A percentile compares a stretch with the other conserved stretches of the same genome.
These are phyloP conservation scores for Leptarthrus brevirostris DNA, from an alignment of 2,888 invertebrate species.

Conservation along the genomic window DNA sequence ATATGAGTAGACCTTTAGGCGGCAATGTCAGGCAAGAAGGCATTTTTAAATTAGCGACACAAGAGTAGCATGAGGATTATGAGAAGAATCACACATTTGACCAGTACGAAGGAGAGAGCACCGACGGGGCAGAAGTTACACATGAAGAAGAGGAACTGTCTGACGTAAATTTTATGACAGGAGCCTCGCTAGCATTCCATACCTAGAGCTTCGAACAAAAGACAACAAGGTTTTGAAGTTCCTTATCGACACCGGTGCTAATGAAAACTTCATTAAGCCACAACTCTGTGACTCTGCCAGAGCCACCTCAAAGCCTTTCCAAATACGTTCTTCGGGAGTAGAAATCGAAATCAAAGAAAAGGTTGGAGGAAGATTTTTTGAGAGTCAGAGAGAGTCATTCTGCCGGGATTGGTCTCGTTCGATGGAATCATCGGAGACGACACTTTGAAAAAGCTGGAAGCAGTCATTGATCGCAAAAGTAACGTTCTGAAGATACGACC, in stretches of 20 bases:
- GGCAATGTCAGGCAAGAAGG: no score
- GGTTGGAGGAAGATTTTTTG: conserved; percentile 45
- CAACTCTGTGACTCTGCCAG: background rate
- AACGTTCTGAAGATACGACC: conserved; percentile 48
- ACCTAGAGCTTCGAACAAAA: conserved; percentile 26
- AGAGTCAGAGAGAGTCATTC: conserved; percentile 44
- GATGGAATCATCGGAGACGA: conserved; percentile 55
- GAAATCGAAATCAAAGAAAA: conserved; percentile 37
- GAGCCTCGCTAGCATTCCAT: conserved; percentile 44
- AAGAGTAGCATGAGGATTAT: no score
- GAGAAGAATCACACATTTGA: no score
- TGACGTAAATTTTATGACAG: no score
- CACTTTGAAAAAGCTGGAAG: conserved; percentile 51
- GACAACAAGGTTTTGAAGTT: no score
- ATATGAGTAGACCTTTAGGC: no score
- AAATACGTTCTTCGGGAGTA: conserved; percentile 49
- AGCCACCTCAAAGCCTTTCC: conserved; percentile 28
- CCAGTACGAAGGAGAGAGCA: no score
- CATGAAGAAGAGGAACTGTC: no score
- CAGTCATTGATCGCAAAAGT: conserved; percentile 53
- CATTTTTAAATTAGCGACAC: no score
- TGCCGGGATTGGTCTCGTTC: conserved; percentile 50
- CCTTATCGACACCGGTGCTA: no score
- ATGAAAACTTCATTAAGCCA: no score
- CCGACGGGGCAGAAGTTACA: no score